phyloP scores from a whole-genome alignment of 2,797 vertebrate genomes.

The Garrulus glandarius region DNA sequence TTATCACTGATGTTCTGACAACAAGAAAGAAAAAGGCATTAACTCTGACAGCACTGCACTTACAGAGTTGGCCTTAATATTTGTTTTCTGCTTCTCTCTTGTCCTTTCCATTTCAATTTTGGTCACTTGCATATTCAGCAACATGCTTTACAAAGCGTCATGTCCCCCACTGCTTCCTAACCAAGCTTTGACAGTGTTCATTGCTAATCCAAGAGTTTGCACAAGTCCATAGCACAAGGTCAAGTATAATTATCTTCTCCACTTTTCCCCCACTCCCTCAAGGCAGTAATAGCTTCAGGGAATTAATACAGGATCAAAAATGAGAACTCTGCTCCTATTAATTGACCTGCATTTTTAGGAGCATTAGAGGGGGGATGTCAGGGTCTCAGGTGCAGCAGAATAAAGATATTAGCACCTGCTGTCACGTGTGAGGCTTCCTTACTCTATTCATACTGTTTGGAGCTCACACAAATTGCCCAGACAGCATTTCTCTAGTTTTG shows the following conservation, averaged over 20 bases:
- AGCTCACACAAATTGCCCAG: not conserved
- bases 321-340: not conserved
- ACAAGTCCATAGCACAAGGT: not conserved
- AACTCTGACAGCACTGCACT: not conserved
- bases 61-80: not conserved
- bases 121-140: not conserved
- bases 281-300: not conserved
- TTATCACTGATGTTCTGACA: conserved; percentile 22
- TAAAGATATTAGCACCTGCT: not conserved
- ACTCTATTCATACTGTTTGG: not conserved
- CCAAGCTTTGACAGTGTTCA: not conserved
- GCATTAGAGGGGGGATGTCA: not conserved
- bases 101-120: not conserved
- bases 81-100: not conserved
- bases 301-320: conserved; percentile 28
- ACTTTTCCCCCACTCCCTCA: not conserved
- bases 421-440: not conserved
- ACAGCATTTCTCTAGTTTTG: not conserved
- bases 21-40: not conserved
- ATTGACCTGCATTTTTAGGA: conserved; percentile 24
- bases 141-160: not conserved
- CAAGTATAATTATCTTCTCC: conserved; percentile 30
- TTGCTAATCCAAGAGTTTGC: conserved; percentile 20
- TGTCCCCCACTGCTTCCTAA: not conserved
- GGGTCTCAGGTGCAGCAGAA: not conserved